Evolutionary conservation across 2,113 vertebrate genomes (phyloP), one percentile per base, ranked within the genome.

Genomic region (Macquaria ambigua): DNA sequence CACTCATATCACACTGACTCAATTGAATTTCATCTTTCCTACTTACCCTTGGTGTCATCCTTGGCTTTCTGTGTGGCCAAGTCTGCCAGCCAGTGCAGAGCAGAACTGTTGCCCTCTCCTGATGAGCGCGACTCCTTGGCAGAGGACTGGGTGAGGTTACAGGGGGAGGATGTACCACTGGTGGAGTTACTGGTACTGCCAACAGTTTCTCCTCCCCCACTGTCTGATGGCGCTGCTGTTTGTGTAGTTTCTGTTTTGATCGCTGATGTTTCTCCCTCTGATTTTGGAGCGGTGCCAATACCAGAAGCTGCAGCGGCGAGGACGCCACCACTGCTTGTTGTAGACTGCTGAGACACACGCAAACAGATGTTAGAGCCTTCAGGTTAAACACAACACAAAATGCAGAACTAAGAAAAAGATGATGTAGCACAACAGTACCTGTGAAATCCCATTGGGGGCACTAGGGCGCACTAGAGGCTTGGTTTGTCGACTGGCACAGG

Each of bases 61-160:
- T 99, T 99, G 58, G 97, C 97, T 90, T 99, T 99, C 69, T 99
- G 98, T 0, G 98, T 98, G 89, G 98, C 98, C 93, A 99, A 94
- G 93, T 99, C 98, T 41, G 98, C 98, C 89, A 99, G 93, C 98
- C 98, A 99, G 92, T 99, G 98, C 79, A 99, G 95, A 81, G 98
- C 98, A 48, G 98, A 99, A 0, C 97, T 97, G 89, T 96, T 95
- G 59, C 96, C 95, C 90, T 98, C 97, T 82, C 96, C 93, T 77
- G 95, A 94, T 3, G 95, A 90, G 82, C 96, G 97, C 4, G 91
- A 91, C 89, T 96, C 95, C 94, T 98, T 99, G 39, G 87, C 69
- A 66, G 94, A 82, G 31, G 87, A 83, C 85, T 91, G 95, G 34
- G 61, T 53, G 79, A 93, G 83, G 85, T 96, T 96, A 95, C 93